phyloP scores from a whole-genome alignment of 2,797 vertebrate species.

The Mergus octosetaceus region DNA sequence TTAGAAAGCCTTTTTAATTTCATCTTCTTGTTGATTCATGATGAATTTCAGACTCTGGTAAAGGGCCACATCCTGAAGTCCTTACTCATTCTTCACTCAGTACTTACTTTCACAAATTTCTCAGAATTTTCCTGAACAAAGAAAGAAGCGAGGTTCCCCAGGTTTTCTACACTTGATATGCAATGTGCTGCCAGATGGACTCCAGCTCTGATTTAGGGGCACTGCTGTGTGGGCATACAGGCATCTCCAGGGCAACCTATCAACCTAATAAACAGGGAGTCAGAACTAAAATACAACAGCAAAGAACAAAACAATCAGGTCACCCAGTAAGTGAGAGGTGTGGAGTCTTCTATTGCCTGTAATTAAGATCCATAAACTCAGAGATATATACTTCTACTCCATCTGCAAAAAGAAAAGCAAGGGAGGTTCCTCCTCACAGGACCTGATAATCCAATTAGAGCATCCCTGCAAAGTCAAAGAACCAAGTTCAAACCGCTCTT shows the following conservation, averaged over 20 bases:
- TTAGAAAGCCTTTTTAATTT: neutral
- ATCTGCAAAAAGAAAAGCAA: neutral
- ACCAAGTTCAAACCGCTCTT: conserved; percentile 31
- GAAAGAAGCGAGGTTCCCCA: neutral
- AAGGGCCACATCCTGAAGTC: neutral
- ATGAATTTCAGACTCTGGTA: neutral
- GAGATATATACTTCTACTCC: neutral
- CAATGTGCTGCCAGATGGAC: neutral
- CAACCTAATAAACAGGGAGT: neutral
- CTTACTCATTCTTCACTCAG: neutral
- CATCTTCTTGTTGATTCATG: neutral
- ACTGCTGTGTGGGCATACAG: neutral
- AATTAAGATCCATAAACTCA: neutral
- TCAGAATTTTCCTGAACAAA: neutral
- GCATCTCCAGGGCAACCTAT: neutral
- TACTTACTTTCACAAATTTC: neutral
- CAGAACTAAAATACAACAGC: neutral
- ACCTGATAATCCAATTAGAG: conserved; percentile 54
- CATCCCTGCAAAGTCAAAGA: conserved; percentile 21
- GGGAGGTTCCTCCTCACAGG: conserved; percentile 2
- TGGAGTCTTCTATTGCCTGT: neutral
- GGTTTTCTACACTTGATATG: neutral
- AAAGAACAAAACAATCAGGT: neutral
- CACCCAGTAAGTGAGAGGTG: neutral
- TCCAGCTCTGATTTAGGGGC: neutral